A percentile compares a stretch with the other conserved stretches of the same genome.
Evolutionary conservation across 2,888 invertebrate species (phyloP).

Genomic region (Aromia moschata): DNA sequence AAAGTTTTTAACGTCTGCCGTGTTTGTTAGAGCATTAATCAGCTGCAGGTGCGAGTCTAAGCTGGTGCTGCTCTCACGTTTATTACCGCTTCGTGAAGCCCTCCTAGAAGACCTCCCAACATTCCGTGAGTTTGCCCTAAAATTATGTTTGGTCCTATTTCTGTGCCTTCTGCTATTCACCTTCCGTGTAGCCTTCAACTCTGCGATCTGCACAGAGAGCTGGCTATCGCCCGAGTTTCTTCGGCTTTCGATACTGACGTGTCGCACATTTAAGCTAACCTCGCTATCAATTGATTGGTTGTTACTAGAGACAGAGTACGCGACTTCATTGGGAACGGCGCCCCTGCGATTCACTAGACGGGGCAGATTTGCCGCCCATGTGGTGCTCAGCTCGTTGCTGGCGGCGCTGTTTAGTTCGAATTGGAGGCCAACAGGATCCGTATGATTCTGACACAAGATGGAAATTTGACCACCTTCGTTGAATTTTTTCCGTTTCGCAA

Average conservation of each 20-base stretch:
- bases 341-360: slow-evolving; percentile 85
- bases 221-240: slow-evolving; percentile 90
- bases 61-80: slow-evolving; percentile 75
- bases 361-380: slow-evolving; percentile 91
- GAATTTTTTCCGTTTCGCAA: slow-evolving; percentile 85
- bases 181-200: slow-evolving; percentile 78
- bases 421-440: slow-evolving; percentile 88
- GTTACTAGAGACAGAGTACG: slow-evolving; percentile 66
- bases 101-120: slow-evolving; percentile 52
- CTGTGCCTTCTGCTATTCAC: slow-evolving; percentile 61
- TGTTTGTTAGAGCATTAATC: slow-evolving; percentile 69
- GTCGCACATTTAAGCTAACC: slow-evolving; percentile 79
- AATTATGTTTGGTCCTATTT: slow-evolving; percentile 55
- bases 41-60: slow-evolving; percentile 82
- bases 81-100: slow-evolving; percentile 55
- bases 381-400: slow-evolving; percentile 87
- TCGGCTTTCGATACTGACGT: slow-evolving; percentile 86
- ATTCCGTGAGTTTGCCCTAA: slow-evolving; percentile 51
- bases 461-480: slow-evolving; percentile 86
- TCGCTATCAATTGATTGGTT: slow-evolving; percentile 66
- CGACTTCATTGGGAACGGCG: slow-evolving; percentile 74
- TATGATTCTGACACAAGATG: slow-evolving; percentile 86
- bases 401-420: slow-evolving; percentile 77
- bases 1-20: slow-evolving; percentile 64
- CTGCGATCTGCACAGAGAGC: slow-evolving; percentile 84